Base-by-base conservation (phyloP, 37 sponge, comb jelly and placozoan genomes). In the Axinella damicornis region DNA sequence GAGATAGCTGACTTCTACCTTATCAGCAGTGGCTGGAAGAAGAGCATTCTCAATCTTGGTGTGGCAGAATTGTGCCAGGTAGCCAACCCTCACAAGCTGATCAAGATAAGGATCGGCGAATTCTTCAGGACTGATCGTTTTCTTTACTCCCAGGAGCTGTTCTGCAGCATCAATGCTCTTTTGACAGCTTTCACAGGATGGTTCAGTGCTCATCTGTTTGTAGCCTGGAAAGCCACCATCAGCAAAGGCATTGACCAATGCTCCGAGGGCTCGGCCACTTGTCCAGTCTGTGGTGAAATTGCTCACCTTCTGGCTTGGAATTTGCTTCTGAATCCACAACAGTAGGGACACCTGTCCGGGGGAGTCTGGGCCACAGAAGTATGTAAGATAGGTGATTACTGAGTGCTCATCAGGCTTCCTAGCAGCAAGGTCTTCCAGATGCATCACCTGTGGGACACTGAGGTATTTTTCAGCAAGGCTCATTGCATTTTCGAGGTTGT, bases 11-110 rank as follows among this genome's bases (percentile, higher is more conserved):
- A 76, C 86, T 38, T 74, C 57, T 0, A 76, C 88, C 27, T 80
- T 76, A 11, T 80, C 82, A 2, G 77, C 61, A 31, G 58, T 64
- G 0, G 65, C 65, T 16, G 94, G 94, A 27, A 89, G 54, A 6
- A 82, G 57, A 35, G 63, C 31, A 46, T 12, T 9, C 46, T 46
- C 9, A 4, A 46, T 46, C 46, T 46, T 9, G 46, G 46, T 46
- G 46, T 80, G 53, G 60, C 65, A 82, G 80, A 95, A 93, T 40
- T 92, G 96, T 20, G 91, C 79, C 58, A 97, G 79, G 78, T 97
- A 97, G 27, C 84, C 93, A 84, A 87, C 87, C 41, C 95, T 91
- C 25, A 73, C 65, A 34, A 97, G 73, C 35, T 93, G 91, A 68
- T 97, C 95, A 17, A 97, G 82, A 14, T 54, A 30, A 0, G 85